Evolutionary conservation across 1,140 invertebrate genomes (phyloP), one percentile per base, ranked within the genome.

Genomic region (Diuraphis noxia): DNA sequence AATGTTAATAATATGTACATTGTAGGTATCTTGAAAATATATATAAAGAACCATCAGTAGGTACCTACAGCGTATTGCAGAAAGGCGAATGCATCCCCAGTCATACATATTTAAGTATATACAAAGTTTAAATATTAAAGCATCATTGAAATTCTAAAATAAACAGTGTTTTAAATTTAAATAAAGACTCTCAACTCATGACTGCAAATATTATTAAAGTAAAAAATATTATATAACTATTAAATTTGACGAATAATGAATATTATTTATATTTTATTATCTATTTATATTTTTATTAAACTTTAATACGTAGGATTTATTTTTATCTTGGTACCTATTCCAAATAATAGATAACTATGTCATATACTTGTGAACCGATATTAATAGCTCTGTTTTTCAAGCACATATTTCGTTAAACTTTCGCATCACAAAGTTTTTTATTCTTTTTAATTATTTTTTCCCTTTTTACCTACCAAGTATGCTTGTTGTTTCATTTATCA

Each of bases 401-500:
- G 56, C 34, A 5, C 13, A 72, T n/a, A n/a, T 17, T 72, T 72
- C n/a, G 30, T 30, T n/a, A n/a, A n/a, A 72, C 4, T n/a, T 72
- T 72, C 56, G 6, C 56, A 72, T n/a, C 30, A 72, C 13, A n/a
- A 72, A 63, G 30, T n/a, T 72, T 72, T 72, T n/a, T n/a, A 72
- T 72, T 72, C 4, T 72, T 72, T 72, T 72, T 72, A 72, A 72
- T 72, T 72, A n/a, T 72, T 72, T 52, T 72, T 34, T 1, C 30
- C 13, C 10, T 72, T 49, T 63, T 72, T 72, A 72, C 56, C 56
- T 72, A 17, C 30, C 56, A n/a, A n/a, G 30, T 72, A n/a, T n/a
- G 30, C 56, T n/a, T n/a, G n/a, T 72, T 72, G 56, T 72, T 72
- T 72, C 56, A 72, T 72, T 72, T 72, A 72, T 72, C 56, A 72